A percentile compares a stretch with the other conserved stretches of the same genome.
Evolutionary conservation across 2,113 vertebrate genomes (phyloP).

Genomic region (Hassar affinis): DNA sequence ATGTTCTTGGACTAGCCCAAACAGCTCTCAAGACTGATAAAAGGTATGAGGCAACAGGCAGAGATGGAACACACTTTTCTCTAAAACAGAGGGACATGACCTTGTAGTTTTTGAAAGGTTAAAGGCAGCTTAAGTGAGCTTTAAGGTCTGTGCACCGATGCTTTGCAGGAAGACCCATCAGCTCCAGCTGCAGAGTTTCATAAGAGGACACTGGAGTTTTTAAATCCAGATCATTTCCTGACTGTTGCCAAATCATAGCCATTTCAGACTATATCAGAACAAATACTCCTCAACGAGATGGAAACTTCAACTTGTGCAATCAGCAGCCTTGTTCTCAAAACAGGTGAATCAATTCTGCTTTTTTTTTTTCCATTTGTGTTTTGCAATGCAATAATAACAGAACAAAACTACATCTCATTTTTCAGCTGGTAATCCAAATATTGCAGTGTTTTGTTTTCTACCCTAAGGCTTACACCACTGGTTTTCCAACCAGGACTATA

Average conservation of each 20-base stretch:
- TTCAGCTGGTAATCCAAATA: not conserved
- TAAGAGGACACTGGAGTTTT: not conserved
- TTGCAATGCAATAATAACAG: not conserved
- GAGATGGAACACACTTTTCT: not conserved
- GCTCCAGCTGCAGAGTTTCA: constrained; percentile 15
- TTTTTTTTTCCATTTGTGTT: not conserved
- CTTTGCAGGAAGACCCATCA: not conserved
- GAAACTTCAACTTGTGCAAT: not conserved
- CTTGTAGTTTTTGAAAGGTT: not conserved
- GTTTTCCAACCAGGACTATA: not conserved
- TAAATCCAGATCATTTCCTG: not conserved
- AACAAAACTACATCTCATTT: not conserved
- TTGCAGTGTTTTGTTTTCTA: not conserved
- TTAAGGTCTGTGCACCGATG: not conserved
- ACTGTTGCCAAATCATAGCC: not conserved
- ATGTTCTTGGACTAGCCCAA: not conserved
- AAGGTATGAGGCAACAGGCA: not conserved
- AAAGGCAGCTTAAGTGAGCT: not conserved
- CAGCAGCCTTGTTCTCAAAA: not conserved
- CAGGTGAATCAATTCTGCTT: not conserved
- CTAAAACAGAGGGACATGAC: not conserved
- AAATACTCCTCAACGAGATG: constrained; percentile 13
- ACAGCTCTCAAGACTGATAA: not conserved
- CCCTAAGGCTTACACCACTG: not conserved
- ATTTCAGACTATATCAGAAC: not conserved